Evolutionary conservation across 1,140 invertebrate genomes (phyloP).

Genomic region (Phortica variegata): DNA sequence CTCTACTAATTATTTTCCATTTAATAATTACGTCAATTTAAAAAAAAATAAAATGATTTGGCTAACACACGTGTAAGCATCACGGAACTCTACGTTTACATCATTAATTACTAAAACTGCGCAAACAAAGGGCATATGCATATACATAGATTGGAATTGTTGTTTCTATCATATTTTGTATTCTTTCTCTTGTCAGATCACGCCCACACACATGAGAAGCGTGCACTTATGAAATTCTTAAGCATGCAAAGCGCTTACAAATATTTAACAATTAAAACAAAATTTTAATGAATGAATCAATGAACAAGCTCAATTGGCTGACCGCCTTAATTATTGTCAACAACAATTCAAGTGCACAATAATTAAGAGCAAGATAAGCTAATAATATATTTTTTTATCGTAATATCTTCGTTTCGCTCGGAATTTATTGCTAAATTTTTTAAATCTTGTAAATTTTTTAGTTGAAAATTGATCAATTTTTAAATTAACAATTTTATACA

Average conservation of each 20-base stretch:
- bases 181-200: background rate
- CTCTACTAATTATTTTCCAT: background rate
- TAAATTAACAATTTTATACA: constrained; percentile 23
- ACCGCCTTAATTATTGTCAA: constrained; percentile 44
- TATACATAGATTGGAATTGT: too few species aligned
- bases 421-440: background rate
- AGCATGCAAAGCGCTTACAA: too few species aligned
- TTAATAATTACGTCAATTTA: background rate
- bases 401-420: background rate
- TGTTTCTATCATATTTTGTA: background rate
- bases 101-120: too few species aligned
- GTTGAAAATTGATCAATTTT: too few species aligned
- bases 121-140: too few species aligned
- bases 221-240: too few species aligned
- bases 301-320: background rate
- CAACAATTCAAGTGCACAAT: constrained; percentile 44
- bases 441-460: constrained; percentile 1
- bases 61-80: too few species aligned
- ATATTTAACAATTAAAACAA: constrained; percentile 4
- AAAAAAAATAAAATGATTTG: too few species aligned
- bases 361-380: constrained; percentile 15
- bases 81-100: too few species aligned
- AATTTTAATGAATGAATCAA: constrained; percentile 1
- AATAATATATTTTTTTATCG: constrained; percentile 2
- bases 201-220: too few species aligned